Conservation (phyloP, 2,113 vertebrate genomes). For the Setophaga petechia region DNA sequence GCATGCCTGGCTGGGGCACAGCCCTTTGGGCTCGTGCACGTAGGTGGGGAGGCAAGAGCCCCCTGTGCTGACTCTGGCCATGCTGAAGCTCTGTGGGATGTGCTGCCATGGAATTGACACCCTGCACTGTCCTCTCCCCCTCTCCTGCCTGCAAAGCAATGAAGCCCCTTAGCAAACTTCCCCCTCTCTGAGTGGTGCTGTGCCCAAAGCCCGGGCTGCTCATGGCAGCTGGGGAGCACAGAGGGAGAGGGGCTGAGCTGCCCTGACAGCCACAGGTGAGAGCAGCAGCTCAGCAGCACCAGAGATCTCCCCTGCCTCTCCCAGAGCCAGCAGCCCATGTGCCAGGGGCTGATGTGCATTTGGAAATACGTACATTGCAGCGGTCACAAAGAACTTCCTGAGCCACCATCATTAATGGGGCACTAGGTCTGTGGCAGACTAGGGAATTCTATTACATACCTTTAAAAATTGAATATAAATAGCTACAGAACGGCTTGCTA, state of each 20-base stretch:
- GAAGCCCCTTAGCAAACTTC: not conserved
- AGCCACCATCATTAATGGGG: not conserved
- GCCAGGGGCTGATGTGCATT: not conserved
- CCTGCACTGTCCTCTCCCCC: rapidly evolving
- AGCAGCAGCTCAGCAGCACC: not conserved
- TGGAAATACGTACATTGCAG: not conserved
- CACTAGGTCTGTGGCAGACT: not conserved
- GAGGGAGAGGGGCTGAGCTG: not conserved
- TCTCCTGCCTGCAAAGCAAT: not conserved
- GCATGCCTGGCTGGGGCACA: not conserved
- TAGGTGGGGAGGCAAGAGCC: rapidly evolving
- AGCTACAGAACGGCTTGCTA: not conserved
- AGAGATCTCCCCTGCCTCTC: not conserved
- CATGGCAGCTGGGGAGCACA: rapidly evolving
- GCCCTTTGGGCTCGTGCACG: not conserved
- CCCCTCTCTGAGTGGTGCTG: not conserved
- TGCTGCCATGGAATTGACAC: not conserved
- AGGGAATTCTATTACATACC: not conserved
- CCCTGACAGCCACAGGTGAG: not conserved
- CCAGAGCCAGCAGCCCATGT: not conserved
- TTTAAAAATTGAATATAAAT: not conserved
- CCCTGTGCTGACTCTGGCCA: not conserved
- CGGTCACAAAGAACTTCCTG: not conserved
- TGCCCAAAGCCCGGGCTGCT: rapidly evolving
- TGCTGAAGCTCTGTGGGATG: not conserved